Percentiles rank a stretch among this genome's conserved stretches.
phyloP scores from a whole-genome alignment of 2,797 vertebrate genomes.

The Alca torda region DNA sequence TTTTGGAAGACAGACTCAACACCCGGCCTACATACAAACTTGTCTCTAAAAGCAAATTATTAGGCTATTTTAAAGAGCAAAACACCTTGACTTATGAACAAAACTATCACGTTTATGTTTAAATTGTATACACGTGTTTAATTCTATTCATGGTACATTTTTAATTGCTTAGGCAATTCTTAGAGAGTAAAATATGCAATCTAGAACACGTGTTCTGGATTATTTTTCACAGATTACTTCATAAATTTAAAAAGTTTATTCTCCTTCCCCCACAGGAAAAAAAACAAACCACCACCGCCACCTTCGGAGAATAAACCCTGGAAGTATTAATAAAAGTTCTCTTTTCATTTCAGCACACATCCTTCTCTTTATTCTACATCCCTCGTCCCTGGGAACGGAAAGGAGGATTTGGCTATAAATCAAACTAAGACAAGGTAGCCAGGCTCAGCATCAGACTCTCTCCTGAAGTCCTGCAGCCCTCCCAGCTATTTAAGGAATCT shows the following conservation, averaged over 20 bases:
- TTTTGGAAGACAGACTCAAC: background rate
- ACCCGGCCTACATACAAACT: accelerated
- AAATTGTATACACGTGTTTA: background rate
- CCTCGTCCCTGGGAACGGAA: slow-evolving; percentile 27
- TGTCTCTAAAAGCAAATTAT: background rate
- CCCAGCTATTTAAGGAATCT: slow-evolving; percentile 34
- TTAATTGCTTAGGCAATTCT: slow-evolving; percentile 37
- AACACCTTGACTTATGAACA: slow-evolving; percentile 10
- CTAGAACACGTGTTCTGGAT: slow-evolving; percentile 31
- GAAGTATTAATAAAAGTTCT: slow-evolving; percentile 54
- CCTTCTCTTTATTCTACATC: slow-evolving; percentile 62
- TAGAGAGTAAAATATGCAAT: background rate
- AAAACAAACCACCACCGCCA: background rate
- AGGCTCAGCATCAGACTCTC: slow-evolving; percentile 60
- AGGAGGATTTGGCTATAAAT: slow-evolving; percentile 24
- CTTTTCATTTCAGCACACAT: slow-evolving; percentile 21
- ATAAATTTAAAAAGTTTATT: slow-evolving; percentile 64
- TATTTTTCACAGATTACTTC: slow-evolving; percentile 49
- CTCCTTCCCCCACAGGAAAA: background rate
- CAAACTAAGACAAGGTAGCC: slow-evolving; percentile 27
- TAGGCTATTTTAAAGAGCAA: background rate
- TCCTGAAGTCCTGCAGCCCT: slow-evolving; percentile 38
- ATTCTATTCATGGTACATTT: slow-evolving; percentile 27
- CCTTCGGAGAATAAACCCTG: background rate
- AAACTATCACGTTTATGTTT: background rate